A percentile compares a stretch with the other conserved stretches of the same genome.
Conservation (phyloP, 2,113 vertebrate species). For the Symphodus melops region DNA sequence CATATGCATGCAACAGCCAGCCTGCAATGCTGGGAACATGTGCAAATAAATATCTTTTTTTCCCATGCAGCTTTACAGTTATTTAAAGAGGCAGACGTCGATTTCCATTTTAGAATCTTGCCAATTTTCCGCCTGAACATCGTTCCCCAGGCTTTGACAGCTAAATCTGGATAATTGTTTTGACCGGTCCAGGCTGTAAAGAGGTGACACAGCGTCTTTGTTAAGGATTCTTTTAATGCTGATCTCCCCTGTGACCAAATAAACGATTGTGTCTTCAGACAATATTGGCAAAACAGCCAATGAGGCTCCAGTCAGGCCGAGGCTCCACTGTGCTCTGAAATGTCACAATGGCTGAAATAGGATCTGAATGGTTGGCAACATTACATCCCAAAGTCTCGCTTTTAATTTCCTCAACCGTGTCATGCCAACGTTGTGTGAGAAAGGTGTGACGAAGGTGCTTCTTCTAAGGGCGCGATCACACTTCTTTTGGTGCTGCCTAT, state of each 20-base stretch:
- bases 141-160: conserved; percentile 23
- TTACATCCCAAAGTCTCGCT: background rate
- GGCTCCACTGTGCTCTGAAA: conserved; percentile 45
- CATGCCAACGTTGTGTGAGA: background rate
- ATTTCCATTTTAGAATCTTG: conserved; percentile 38
- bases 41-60: background rate
- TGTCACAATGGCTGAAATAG: conserved; percentile 42
- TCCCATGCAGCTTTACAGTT: background rate
- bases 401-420: conserved; percentile 13
- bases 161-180: conserved; percentile 25
- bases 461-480: background rate
- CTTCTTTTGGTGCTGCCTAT: too few species aligned
- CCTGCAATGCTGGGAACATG: too few species aligned
- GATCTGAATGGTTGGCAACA: conserved; percentile 18
- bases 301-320: conserved; percentile 46
- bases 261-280: conserved; percentile 60
- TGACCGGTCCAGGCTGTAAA: conserved; percentile 33
- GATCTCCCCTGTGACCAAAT: conserved; percentile 53
- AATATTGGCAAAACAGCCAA: conserved; percentile 68
- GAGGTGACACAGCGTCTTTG: conserved; percentile 47
- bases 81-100: conserved; percentile 25
- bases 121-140: conserved; percentile 27
- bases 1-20: too few species aligned
- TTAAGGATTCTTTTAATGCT: conserved; percentile 29
- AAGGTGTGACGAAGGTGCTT: conserved; percentile 11